Percentiles rank a stretch among this genome's conserved stretches.
phyloP scores from a whole-genome alignment of 2,113 vertebrate genomes.

The Micromys minutus region DNA sequence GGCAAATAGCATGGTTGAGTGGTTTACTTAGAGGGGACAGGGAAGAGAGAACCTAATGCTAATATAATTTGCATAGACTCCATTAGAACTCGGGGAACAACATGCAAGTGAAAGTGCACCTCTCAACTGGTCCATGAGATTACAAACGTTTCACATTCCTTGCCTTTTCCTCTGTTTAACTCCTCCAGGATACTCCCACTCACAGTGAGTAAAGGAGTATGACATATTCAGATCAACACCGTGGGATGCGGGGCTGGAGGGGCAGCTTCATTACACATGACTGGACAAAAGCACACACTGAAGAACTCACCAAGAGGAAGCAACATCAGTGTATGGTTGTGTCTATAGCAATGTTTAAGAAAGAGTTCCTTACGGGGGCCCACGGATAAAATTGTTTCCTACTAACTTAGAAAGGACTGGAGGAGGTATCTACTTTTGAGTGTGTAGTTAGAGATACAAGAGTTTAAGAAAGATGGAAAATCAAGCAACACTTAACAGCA shows the following conservation, averaged over 20 bases:
- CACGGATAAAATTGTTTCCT: neutral
- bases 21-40: neutral
- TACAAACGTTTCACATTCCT: neutral
- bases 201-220: neutral
- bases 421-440: neutral
- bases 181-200: neutral
- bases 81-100: neutral
- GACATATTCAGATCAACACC: neutral
- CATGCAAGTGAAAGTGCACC: neutral
- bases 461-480: neutral
- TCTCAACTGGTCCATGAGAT: fast-evolving
- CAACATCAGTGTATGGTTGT: fast-evolving
- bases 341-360: neutral
- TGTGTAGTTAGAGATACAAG: neutral
- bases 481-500: neutral
- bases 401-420: neutral
- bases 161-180: too few relatives aligned
- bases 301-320: neutral
- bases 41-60: neutral
- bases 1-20: neutral
- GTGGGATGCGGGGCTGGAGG: neutral
- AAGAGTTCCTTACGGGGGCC: too few relatives aligned
- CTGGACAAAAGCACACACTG: neutral
- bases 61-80: neutral
- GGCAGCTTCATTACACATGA: neutral